These are phyloP conservation scores for Amblyopsis rosae DNA, from an alignment of 2,113 vertebrate genomes.

Conservation along the genomic window DNA sequence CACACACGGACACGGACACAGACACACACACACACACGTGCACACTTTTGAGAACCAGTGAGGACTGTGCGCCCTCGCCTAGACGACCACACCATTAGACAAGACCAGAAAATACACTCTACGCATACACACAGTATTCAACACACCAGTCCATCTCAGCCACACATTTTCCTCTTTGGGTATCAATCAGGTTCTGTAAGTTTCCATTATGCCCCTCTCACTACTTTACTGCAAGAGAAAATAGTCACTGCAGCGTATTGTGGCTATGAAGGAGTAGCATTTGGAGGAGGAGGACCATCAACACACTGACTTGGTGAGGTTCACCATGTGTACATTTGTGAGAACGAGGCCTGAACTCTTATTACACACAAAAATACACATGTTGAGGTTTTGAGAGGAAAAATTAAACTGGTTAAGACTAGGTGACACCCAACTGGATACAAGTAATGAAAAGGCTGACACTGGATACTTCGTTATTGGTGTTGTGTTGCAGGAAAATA, in stretches of 20 bases:
- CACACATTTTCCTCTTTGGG: too few species aligned
- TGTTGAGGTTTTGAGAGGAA: slow-evolving; percentile 11
- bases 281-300: not conserved
- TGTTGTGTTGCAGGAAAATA: slow-evolving; percentile 24
- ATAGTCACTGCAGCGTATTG: not conserved
- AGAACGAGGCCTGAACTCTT: not conserved
- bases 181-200: too few species aligned
- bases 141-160: not conserved
- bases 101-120: not conserved
- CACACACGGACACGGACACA: too few species aligned
- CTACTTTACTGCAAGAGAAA: not conserved
- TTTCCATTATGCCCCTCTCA: not conserved
- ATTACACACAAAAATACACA: not conserved
- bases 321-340: not conserved
- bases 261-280: not conserved
- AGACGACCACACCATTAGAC: not conserved
- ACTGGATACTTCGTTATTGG: slow-evolving; percentile 34
- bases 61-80: too few species aligned
- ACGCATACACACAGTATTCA: not conserved
- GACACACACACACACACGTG: too few species aligned
- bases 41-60: too few species aligned
- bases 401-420: slow-evolving; percentile 19
- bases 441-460: slow-evolving; percentile 45
- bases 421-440: slow-evolving; percentile 10
- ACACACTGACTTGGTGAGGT: not conserved